These are phyloP conservation scores for Cladorhizidae sp. DNA, from an alignment of 37 sponge, comb jelly and placozoan species.

Conservation along the genomic window DNA sequence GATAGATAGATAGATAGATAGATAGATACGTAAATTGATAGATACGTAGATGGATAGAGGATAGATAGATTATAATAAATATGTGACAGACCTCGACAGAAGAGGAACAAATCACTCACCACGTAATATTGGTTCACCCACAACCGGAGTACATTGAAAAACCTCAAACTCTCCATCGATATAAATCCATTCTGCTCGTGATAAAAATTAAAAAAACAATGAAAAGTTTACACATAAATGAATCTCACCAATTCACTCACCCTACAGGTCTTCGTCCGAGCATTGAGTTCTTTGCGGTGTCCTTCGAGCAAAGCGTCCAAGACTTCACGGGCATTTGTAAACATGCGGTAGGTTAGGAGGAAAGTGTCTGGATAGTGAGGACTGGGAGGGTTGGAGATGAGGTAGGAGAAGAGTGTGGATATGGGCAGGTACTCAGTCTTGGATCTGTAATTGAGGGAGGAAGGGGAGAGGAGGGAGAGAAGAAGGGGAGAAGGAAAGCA, in stretches of 20 bases:
- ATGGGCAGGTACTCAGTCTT: conserved; percentile 35
- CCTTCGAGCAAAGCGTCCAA: conserved; percentile 52
- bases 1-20: too few relatives aligned
- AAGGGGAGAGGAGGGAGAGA: background rate
- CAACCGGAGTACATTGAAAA: conserved; percentile 46
- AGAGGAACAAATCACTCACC: conserved; percentile 24
- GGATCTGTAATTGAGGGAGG: background rate
- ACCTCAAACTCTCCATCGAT: conserved; percentile 35
- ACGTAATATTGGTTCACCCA: conserved; percentile 72
- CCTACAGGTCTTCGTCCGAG: background rate
- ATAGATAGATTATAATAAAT: background rate
- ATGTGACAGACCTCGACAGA: background rate
- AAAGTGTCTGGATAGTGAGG: conserved; percentile 59
- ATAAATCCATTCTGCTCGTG: conserved; percentile 4
- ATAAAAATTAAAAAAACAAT: background rate
- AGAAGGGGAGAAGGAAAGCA: background rate
- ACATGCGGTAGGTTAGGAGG: conserved; percentile 69
- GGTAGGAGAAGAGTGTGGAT: conserved; percentile 38
- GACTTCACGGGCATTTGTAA: conserved; percentile 69
- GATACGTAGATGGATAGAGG: too few relatives aligned
- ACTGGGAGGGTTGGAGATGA: conserved; percentile 45
- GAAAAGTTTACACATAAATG: background rate
- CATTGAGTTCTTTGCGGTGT: conserved; percentile 40
- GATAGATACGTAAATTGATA: too few relatives aligned
- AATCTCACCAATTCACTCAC: background rate